Base-by-base conservation (phyloP, 2,113 vertebrate genomes). In the Garra rufa region DNA sequence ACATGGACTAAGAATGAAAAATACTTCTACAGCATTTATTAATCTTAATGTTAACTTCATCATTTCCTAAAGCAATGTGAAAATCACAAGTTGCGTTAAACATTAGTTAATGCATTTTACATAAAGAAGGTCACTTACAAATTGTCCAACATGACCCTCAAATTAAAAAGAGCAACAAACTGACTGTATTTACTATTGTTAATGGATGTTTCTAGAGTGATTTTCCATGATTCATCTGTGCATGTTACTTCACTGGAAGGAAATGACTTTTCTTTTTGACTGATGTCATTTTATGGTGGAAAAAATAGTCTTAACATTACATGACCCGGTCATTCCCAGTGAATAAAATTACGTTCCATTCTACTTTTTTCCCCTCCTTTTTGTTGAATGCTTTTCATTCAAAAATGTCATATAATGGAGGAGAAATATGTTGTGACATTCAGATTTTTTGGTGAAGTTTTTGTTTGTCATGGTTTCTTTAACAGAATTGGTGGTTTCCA, bases 401-500 rank as follows among this genome's bases (percentile, higher is more conserved):
- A 65, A 34, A 8, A 19, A 67, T 19, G 0, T 10, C 2, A 44
- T 10, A 24, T 14, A 24, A 44, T 73, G 41, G 38, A 1, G 38
- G 21, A 67, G 30, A 17, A 34, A 34, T 57, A 9, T 34, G 1
- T 65, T 65, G 61, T 65, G 61, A 7, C 14, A 6, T 30, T 65
- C 67, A n/a, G 30, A 43, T 70, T 41, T 70, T 70, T 21, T 3
- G 24, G n/a, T 13, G 30, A 38, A n/a, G 76, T 28, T 6, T 50
- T 19, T 13, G 17, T 43, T 14, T 52, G 11, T 67, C 74, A 8
- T 76, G 17, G 2, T 14, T 63, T 55, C 21, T 52, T 15, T 24
- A 30, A 11, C 73, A 99, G 98, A 89, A 93, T 99, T 85, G 70
- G 89, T 81, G 90, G 93, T 19, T 99, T 99, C 90, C 93, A 95